Base-by-base conservation (phyloP, 2,888 invertebrate species). In the Autographa gamma region DNA sequence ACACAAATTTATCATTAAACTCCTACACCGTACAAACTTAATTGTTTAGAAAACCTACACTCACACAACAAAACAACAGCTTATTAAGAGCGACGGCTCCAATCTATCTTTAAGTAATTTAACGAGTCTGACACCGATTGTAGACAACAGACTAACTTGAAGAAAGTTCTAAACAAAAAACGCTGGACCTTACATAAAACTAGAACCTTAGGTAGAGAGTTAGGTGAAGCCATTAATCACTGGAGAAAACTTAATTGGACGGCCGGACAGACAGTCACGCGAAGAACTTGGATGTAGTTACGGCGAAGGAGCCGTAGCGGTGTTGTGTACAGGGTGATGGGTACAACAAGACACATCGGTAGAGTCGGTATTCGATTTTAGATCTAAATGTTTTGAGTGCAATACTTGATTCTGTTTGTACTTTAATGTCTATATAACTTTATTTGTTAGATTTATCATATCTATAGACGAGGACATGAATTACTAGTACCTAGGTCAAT, bases 211-310 rank as follows among this genome's bases (percentile, higher is more conserved):
- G 67, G 58, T 81, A 73, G 64, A 72, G 71, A 73, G 81, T 85
- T 74, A 74, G 79, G 60, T 66, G 80, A 56, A 77, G 82, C 79
- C 89, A 93, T 93, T 93, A 92, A 93, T 93, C 93, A 93, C 90
- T 43, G 77, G 83, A 84, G 89, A 91, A 89, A 91, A 91, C 93
- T 91, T 93, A 93, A 93, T 93, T 93, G 92, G 92, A 93, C 89
- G 77, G 81, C 83, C 72, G 82, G 90, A 89, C 88, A 90, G 89
- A 89, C 88, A 88, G 89, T 85, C 89, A 88, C 88, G 90, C 90
- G 84, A 89, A 80, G 78, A 77, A 81, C 82, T 82, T 76, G 74
- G 76, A 73, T 81, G 76, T 79, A 83, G 77, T 82, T 79, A 82
- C 75, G 69, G 67, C 56, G 32, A 73, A 66, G 58, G 66, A 70